A percentile compares a stretch with the other conserved stretches of the same genome.
phyloP scores from a whole-genome alignment of 2,113 vertebrate genomes.

The Zosterops borbonicus region DNA sequence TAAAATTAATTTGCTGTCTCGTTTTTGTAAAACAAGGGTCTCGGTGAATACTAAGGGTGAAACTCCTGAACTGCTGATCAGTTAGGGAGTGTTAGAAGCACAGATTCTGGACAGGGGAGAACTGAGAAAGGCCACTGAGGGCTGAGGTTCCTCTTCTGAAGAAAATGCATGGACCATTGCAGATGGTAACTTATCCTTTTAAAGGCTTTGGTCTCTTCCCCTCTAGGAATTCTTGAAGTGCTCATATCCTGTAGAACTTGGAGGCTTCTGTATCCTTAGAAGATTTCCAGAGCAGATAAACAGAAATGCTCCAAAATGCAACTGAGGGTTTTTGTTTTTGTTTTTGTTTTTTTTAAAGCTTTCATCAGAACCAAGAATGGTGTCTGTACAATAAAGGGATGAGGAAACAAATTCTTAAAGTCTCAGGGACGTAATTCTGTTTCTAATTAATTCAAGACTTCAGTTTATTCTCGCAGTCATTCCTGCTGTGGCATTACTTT shows the following conservation, averaged over 20 bases:
- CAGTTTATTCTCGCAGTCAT: neutral
- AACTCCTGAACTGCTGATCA: neutral
- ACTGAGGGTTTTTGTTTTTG: neutral
- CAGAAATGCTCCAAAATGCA: neutral
- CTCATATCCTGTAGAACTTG: conserved; percentile 41
- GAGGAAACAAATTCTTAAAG: neutral
- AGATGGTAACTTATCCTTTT: neutral
- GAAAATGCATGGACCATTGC: fast-evolving
- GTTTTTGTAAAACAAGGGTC: neutral
- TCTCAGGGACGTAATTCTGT: neutral
- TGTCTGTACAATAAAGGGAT: neutral
- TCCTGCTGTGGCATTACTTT: neutral
- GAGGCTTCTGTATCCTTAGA: conserved; percentile 56
- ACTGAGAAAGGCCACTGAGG: neutral
- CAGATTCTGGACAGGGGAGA: neutral
- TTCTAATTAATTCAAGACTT: neutral
- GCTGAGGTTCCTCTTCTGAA: neutral
- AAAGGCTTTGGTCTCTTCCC: conserved; percentile 55
- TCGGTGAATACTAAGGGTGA: neutral
- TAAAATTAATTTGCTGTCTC: neutral
- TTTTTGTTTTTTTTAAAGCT: neutral
- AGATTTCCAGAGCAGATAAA: neutral
- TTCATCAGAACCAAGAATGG: neutral
- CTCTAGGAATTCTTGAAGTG: conserved; percentile 70
- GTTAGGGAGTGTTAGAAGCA: neutral